Evolutionary conservation across 2,888 invertebrate species (phyloP), one percentile per base, ranked within the genome.

Genomic region (Agrotis ipsilon): DNA sequence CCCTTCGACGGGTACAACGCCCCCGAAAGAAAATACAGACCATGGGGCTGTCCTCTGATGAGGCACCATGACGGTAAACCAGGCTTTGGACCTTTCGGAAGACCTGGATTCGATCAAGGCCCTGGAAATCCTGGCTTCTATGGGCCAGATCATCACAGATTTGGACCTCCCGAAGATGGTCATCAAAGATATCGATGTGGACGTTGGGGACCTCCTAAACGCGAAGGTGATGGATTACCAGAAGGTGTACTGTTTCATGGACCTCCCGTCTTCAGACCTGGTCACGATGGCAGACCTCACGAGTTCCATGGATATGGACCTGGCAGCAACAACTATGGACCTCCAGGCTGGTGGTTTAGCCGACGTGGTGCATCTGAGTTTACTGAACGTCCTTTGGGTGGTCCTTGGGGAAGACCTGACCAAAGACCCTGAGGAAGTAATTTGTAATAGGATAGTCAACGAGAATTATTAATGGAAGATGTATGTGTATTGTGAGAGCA

Each of bases 1-100:
- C 76, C 76, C 21, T 74, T 74, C 2, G 73, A 74, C 13, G 77
- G 76, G 46, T 74, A 76, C 27, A 61, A 51, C 46, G 39, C 73
- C 3, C 51, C 76, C 2, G 45, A 74, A 51, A 51, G 0, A 13
- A 76, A 57, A 51, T 24, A 39, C 1, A 68, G 60, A 61, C 24
- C 45, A n/a, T 74, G 73, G 27, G 55, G 69, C 1, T 65, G 62
- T 32, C 60, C 46, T 2, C 27, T 49, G 6, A 9, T 24, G 32
- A 60, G 51, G 13, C 57, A 72, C 18, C 63, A 27, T 16, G 9
- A 48, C 3, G 3, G 54, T 1, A 7, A 27, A 14, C 62, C 11
- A 49, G 49, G n/a, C 18, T 72, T 72, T 45, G 62, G 61, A 27
- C 51, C 57, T 21, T 63, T 60, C 19, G 75, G 77, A n/a, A 66